Base-by-base conservation (phyloP, 2,888 invertebrate genomes). In the Eilema griseolum region DNA sequence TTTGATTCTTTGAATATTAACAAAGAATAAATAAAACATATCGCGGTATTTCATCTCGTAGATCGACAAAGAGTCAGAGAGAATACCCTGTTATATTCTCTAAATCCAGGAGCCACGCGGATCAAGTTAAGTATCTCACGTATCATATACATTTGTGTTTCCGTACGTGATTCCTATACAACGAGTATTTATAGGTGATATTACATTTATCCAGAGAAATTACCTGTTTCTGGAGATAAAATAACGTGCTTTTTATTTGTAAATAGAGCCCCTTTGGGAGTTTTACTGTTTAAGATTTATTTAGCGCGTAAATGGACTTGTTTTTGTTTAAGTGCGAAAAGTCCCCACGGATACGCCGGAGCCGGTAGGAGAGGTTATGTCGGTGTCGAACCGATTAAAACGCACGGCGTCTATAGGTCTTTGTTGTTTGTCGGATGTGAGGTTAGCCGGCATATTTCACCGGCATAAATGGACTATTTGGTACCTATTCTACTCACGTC, bases 51-150 rank as follows among this genome's bases (percentile, higher is more conserved):
- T 26, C 11, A 11, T 41, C 33, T 62, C 41, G 16, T 16, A 16
- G 62, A 24, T 41, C 26, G 41, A 12, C 62, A 24, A 24, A 33
- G 24, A 23, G 37, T 4, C 23, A 62, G 14, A 61, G 37, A 62
- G 24, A 62, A 62, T 37, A 62, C 11, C 41, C 41, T 41, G 41
- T 62, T 26, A 62, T 41, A 62, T 24, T 63, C 33, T 60, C 28
- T 64, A 60, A 72, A 74, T 67, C 66, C n/a, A 11, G 57, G 31
- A 52, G 56, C 61, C 66, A 67, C 28, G 62, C 37, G 14, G 37
- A 37, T 56, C 10, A 64, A 63, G 60, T 63, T 65, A 69, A 73
- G 69, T 26, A 33, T 64, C 67, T 80, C 80, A 80, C 81, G 75
- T 78, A 73, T 65, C 66, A 60, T 64, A 69, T 63, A 67, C 61